Conservation (phyloP, 2,888 invertebrate genomes). For the Sminthurinus aureus region DNA sequence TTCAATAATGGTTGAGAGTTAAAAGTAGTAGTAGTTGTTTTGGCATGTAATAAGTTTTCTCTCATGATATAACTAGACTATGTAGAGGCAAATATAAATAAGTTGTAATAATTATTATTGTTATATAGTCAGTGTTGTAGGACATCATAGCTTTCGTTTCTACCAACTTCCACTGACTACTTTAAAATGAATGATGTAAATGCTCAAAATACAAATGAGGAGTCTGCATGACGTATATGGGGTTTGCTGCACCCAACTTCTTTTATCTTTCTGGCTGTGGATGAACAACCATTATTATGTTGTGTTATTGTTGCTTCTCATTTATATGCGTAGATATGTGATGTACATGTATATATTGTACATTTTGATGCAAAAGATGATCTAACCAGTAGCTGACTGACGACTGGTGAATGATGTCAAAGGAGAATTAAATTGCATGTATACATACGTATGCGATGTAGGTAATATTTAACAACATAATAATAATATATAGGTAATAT, state of each 20-base stretch:
- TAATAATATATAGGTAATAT: neutral
- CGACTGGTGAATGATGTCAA: neutral
- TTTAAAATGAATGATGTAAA: neutral
- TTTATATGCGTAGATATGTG: too few relatives aligned
- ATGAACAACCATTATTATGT: neutral
- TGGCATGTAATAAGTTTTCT: neutral
- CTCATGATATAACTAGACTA: neutral
- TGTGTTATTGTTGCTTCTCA: neutral
- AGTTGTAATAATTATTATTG: neutral
- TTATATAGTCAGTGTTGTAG: neutral
- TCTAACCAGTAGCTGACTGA: neutral
- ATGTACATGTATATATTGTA: too few relatives aligned
- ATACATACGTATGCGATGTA: neutral
- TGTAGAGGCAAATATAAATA: neutral
- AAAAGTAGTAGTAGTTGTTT: neutral
- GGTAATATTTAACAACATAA: neutral
- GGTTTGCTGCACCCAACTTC: neutral
- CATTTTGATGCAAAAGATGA: neutral
- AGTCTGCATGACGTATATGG: neutral
- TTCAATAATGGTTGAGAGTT: too few relatives aligned
- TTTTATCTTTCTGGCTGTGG: neutral
- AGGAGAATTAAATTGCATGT: neutral
- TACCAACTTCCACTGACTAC: neutral
- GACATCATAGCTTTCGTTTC: neutral
- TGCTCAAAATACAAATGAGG: neutral